A percentile compares a stretch with the other conserved stretches of the same genome.
Conservation (phyloP, 2,888 invertebrate genomes). For the Agrotis clavis region DNA sequence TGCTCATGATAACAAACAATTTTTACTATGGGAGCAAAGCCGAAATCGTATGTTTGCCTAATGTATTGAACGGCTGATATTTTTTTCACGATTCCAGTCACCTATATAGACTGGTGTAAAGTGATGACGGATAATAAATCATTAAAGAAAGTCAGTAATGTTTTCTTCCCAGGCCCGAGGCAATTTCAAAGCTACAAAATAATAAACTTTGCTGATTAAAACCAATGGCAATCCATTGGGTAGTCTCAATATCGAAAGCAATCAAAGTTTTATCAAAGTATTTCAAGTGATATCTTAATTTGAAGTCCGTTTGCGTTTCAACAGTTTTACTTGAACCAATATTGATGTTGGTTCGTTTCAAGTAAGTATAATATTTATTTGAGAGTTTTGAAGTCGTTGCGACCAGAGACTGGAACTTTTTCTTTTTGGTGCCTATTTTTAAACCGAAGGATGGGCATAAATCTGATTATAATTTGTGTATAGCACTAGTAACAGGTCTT, state of each 20-base stretch:
- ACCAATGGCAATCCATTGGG: constrained; percentile 26
- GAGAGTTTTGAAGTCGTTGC: background rate
- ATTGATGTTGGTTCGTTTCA: constrained; percentile 14
- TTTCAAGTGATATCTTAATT: constrained; percentile 52
- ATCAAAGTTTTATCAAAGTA: constrained; percentile 55
- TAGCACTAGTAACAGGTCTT: no score
- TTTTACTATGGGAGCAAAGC: no score
- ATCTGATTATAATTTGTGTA: no score
- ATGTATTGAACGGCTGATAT: no score
- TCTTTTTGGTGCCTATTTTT: no score
- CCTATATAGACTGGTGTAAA: no score
- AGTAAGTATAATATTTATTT: constrained; percentile 6
- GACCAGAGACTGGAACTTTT: background rate
- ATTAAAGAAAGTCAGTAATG: constrained; percentile 6
- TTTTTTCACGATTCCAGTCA: no score
- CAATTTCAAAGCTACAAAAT: constrained; percentile 23
- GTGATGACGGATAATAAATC: background rate
- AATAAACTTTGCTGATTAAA: constrained; percentile 52
- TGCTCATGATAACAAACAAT: no score
- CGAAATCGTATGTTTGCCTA: no score
- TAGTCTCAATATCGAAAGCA: constrained; percentile 41
- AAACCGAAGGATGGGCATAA: no score
- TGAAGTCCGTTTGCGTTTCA: constrained; percentile 25
- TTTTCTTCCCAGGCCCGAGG: background rate
- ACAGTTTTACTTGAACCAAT: constrained; percentile 31